A percentile compares a stretch with the other conserved stretches of the same genome.
Evolutionary conservation across 2,797 vertebrate species (phyloP).

Genomic region (Hephaestus fuliginosus): DNA sequence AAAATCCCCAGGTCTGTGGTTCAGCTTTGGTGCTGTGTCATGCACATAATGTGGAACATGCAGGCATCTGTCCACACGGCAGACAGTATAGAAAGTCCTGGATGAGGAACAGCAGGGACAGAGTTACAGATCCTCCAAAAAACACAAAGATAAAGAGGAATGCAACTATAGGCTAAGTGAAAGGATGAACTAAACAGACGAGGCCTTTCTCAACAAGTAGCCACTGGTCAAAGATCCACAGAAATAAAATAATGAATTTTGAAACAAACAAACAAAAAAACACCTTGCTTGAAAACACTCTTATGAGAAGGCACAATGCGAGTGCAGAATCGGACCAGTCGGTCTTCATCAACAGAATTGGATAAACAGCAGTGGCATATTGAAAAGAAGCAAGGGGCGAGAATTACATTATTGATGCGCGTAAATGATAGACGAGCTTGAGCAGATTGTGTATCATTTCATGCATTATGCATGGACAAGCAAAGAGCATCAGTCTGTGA

Average conservation of each 20-base stretch:
- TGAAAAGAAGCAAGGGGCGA: slow-evolving; percentile 74
- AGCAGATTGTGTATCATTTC: slow-evolving; percentile 87
- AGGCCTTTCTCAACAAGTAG: slow-evolving; percentile 36
- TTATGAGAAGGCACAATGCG: slow-evolving; percentile 8
- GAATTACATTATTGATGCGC: slow-evolving; percentile 87
- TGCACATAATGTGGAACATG: slow-evolving; percentile 65
- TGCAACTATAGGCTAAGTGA: not conserved
- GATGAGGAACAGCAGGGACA: slow-evolving; percentile 26
- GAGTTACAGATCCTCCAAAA: not conserved
- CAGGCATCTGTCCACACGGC: slow-evolving; percentile 59
- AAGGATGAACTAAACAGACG: not conserved
- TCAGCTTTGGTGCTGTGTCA: slow-evolving; percentile 67
- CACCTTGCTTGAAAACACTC: not conserved
- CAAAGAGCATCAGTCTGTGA: slow-evolving; percentile 73
- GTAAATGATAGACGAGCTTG: slow-evolving; percentile 89
- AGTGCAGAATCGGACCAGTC: slow-evolving; percentile 7
- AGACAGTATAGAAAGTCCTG: slow-evolving; percentile 56
- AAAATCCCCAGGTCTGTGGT: slow-evolving; percentile 64
- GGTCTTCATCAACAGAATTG: slow-evolving; percentile 41
- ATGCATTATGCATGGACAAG: slow-evolving; percentile 85
- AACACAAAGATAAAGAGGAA: not conserved
- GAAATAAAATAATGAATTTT: slow-evolving; percentile 11
- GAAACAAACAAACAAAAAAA: slow-evolving; percentile 7
- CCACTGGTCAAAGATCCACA: slow-evolving; percentile 12
- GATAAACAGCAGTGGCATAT: slow-evolving; percentile 62